Evolutionary conservation across 2,797 vertebrate genomes (phyloP), one percentile per base, ranked within the genome.

Genomic region (Echeneis naucrates): DNA sequence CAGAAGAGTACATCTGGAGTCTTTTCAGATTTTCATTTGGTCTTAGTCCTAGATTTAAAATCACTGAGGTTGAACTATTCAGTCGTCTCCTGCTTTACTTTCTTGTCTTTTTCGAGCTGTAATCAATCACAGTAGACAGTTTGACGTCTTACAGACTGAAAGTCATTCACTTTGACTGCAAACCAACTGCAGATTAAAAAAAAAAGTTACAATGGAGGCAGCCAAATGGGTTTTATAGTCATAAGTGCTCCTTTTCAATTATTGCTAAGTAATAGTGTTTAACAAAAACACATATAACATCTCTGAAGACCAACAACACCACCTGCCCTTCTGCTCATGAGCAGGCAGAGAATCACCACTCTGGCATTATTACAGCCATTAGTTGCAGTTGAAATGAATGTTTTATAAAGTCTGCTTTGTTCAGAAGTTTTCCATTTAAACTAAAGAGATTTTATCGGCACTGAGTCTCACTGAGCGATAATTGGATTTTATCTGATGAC

Each of bases 401-500:
- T 23, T n/a, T 47, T 23, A 47, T 21, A 10, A 45, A 45, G 2
- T 23, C 0, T 12, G 10, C 9, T 4, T 40, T 11, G 59, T 54
- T n/a, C n/a, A 4, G 37, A 66, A 45, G 48, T 32, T 51, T 51
- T 30, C 30, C 21, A 53, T 7, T 33, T 32, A 33, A 30, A 40
- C 11, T 11, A 11, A 47, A 23, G 45, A 44, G 7, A 48, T 51
- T 51, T 50, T 32, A 23, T 27, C 2, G 3, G 19, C 44, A 58
- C 51, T 32, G 16, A 14, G 42, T 30, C 17, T 24, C 27, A 14
- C 27, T 30, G 1, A 48, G 55, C 19, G 17, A 32, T 45, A 17
- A 62, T 35, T 16, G 21, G 50, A 21, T 77, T 50, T 23, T 23
- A 51, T 48, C 13, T 50, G 21, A 51, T 66, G 44, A 61, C 37